Evolutionary conservation across 2,888 invertebrate genomes (phyloP), one percentile per base, ranked within the genome.

Genomic region (Protodeltote pygarga): DNA sequence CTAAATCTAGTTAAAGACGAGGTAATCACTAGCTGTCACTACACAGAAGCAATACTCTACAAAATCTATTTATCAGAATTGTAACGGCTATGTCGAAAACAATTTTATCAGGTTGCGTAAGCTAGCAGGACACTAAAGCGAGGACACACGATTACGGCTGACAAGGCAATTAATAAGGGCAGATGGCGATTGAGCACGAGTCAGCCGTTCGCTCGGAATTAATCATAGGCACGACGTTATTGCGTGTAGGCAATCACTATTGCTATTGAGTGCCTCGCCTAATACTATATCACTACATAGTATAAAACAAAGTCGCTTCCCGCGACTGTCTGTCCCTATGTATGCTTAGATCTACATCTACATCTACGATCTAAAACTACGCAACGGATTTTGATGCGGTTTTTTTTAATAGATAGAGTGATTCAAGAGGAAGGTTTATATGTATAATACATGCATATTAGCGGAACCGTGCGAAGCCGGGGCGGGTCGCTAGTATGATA

Each of bases 91-190:
- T 52, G 60, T 65, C 60, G 57, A 72, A 74, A 73, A 79, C 77
- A 77, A 73, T 77, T 75, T 68, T 60, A 69, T 71, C 65, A 68
- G 69, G 78, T 69, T 75, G 75, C 73, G 73, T 74, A 66, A 63
- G 65, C 65, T 65, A 50, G 62, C 71, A 72, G 77, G 77, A 78
- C 77, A 77, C 79, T 78, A 75, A 44, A 62, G 62, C 77, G 77
- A 82, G 87, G 85, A 85, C 83, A 79, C 79, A 85, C 85, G 88
- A 88, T 87, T 87, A 87, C 83, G 75, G 79, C 80, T 89, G 89
- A 89, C 89, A 88, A 87, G 88, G 88, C 89, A 90, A 90, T 90
- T 89, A 90, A 89, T 90, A 89, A 90, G 88, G 89, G 89, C 86
- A 87, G 88, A 88, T 86, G 88, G 89, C 89, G 89, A 90, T 90